Percentiles rank a stretch among this genome's conserved stretches.
Evolutionary conservation across 1,140 invertebrate genomes (phyloP).

Genomic region (Platyura marginata): DNA sequence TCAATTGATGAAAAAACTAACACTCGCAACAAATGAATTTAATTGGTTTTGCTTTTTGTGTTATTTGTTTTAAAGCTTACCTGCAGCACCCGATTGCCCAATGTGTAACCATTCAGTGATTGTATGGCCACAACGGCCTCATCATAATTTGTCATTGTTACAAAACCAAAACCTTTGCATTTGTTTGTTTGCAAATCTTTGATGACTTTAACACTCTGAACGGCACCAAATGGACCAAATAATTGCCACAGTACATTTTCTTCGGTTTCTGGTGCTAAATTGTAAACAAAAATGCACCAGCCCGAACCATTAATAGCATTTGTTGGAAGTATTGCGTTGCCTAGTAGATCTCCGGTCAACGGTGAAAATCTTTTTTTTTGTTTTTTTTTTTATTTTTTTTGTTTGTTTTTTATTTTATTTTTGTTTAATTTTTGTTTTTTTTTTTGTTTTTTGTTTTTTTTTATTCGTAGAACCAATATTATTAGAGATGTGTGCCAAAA

Average conservation of each 20-base stretch:
- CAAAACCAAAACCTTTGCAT: constrained; percentile 96
- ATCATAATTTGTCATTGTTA: constrained; percentile 97
- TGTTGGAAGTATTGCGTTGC: constrained; percentile 34
- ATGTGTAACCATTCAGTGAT: constrained; percentile 86
- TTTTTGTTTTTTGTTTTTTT: no score
- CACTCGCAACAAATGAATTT: neutral
- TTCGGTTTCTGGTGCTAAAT: constrained; percentile 88
- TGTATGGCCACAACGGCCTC: constrained; percentile 90
- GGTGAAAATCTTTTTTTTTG: constrained; percentile 46
- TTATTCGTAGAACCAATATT: no score
- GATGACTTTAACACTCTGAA: constrained; percentile 91
- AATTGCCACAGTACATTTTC: constrained; percentile 94
- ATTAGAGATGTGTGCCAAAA: no score
- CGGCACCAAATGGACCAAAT: constrained; percentile 91
- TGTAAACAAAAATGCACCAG: constrained; percentile 98
- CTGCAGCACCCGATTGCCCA: constrained; percentile 88
- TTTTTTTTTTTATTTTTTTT: no score
- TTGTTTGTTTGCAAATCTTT: constrained; percentile 91
- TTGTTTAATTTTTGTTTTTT: no score
- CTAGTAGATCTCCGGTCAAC: constrained; percentile 71
- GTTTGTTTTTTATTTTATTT: no score
- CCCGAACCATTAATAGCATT: constrained; percentile 46
- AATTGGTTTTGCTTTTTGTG: constrained; percentile 35
- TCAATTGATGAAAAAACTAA: neutral
- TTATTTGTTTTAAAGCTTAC: constrained; percentile 92